Conservation (phyloP, 2,113 vertebrate species). For the Phrynocephalus versicolor region DNA sequence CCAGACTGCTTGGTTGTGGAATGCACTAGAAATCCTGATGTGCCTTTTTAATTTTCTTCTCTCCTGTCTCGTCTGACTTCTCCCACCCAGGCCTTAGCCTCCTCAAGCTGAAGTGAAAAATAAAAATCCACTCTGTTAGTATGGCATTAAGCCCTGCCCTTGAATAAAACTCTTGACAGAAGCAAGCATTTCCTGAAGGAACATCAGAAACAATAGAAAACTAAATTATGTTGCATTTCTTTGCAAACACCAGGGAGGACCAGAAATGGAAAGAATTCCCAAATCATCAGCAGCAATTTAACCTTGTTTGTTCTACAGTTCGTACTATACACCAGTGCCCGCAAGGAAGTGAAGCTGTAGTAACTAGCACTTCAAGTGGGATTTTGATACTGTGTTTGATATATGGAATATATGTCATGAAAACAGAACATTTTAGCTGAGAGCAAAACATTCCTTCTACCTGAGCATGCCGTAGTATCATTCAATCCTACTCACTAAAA, state of each 20-base stretch:
- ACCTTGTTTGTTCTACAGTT: slow-evolving; percentile 17
- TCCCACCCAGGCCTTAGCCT: not conserved
- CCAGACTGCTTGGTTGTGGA: not conserved
- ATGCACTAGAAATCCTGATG: not conserved
- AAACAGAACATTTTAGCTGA: not conserved
- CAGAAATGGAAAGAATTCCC: slow-evolving; percentile 25
- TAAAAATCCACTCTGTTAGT: slow-evolving; percentile 30
- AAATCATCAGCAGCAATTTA: slow-evolving; percentile 5
- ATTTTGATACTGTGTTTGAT: not conserved
- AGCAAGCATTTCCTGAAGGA: slow-evolving; percentile 6
- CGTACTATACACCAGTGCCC: slow-evolving; percentile 27
- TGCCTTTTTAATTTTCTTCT: slow-evolving; percentile 28
- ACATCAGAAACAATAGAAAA: not conserved
- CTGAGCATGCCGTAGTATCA: not conserved
- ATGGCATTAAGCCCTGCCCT: slow-evolving; percentile 37
- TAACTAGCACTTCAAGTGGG: slow-evolving; percentile 24
- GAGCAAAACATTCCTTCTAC: not conserved
- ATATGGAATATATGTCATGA: slow-evolving; percentile 5
- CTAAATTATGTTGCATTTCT: slow-evolving; percentile 24
- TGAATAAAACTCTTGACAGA: slow-evolving; percentile 2
- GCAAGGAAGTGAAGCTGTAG: slow-evolving; percentile 42
- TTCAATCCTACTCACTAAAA: not conserved
- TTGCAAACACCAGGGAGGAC: slow-evolving; percentile 24
- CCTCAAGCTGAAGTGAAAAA: not conserved
- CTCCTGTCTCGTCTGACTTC: slow-evolving; percentile 32